Evolutionary conservation across 2,113 vertebrate species (phyloP).

Genomic region (Neotoma lepida): DNA sequence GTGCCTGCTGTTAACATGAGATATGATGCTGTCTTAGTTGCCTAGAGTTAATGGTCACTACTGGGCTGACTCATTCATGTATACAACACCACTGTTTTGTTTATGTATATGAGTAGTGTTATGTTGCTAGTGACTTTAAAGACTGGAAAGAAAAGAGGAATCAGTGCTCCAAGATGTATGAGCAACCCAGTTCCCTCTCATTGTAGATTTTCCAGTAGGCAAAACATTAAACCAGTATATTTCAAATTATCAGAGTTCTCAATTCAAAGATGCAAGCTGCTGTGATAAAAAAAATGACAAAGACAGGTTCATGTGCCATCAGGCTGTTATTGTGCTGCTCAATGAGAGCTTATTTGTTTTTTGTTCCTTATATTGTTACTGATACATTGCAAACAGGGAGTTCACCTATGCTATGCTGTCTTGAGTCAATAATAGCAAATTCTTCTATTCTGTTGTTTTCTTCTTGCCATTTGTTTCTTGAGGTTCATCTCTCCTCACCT

Average conservation of each 20-base stretch:
- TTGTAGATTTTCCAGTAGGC: neutral
- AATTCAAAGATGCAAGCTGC: neutral
- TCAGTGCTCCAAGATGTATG: neutral
- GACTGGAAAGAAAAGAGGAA: neutral
- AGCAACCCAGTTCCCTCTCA: neutral
- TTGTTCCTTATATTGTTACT: neutral
- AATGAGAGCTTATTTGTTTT: neutral
- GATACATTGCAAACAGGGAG: neutral
- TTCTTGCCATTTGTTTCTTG: neutral
- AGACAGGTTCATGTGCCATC: accelerated
- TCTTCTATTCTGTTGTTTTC: neutral
- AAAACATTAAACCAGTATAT: neutral
- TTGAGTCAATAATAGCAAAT: neutral
- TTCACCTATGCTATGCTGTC: neutral
- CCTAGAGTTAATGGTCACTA: neutral
- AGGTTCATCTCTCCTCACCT: neutral
- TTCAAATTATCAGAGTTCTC: neutral
- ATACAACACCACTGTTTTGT: neutral
- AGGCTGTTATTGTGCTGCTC: neutral
- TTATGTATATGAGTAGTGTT: neutral
- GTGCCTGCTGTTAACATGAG: neutral
- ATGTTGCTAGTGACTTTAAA: neutral
- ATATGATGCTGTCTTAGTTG: neutral
- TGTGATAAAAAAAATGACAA: neutral
- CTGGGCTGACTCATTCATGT: neutral